phyloP scores from a whole-genome alignment of 2,113 vertebrate genomes.

The human region GRCh38 chr15:49811501-49812000 shows the following conservation, averaged over 20 bases:
- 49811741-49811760: not conserved
- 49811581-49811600: not conserved
- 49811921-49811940: not conserved
- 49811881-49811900: not conserved
- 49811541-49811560: not conserved
- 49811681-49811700: not conserved
- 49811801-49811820: not conserved
- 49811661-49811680: not conserved
- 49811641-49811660: not conserved
- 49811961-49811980: not conserved
- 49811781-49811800: not conserved
- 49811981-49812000: not conserved
- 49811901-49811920: not conserved
- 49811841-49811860: not conserved
- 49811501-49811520: not conserved
- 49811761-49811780: not conserved
- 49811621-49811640: not conserved
- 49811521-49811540: constrained; percentile 1
- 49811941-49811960: not conserved
- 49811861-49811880: not conserved
- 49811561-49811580: not conserved
- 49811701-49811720: not conserved
- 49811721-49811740: not conserved
- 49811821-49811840: not conserved
- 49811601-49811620: not conserved